Evolutionary conservation across 2,888 invertebrate genomes (phyloP).

Genomic region (Molanna angustata): DNA sequence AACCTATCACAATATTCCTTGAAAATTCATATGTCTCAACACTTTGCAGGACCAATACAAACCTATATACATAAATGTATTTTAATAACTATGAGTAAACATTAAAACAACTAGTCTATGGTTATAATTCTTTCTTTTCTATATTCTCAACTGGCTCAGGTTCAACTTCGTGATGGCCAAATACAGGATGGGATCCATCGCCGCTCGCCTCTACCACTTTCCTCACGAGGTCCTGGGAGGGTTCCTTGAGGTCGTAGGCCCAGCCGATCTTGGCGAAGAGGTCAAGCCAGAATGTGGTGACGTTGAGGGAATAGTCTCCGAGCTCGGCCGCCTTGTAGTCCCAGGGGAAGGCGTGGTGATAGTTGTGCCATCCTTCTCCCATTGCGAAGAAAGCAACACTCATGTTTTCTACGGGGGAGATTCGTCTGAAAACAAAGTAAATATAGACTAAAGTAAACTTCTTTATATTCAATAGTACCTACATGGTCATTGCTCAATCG

Average conservation of each 20-base stretch:
- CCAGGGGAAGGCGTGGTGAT: slow-evolving; percentile 91
- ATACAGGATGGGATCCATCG: slow-evolving; percentile 41
- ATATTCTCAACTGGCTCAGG: too few relatives aligned
- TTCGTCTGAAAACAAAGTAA: slow-evolving; percentile 57
- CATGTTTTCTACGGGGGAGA: slow-evolving; percentile 77
- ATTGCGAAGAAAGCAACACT: slow-evolving; percentile 69
- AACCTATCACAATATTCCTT: too few relatives aligned
- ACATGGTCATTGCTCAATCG: too few relatives aligned
- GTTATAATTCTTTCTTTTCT: slow-evolving; percentile 3
- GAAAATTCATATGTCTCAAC: too few relatives aligned
- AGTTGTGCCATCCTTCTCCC: slow-evolving; percentile 94
- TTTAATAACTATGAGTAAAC: too few relatives aligned
- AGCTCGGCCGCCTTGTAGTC: slow-evolving; percentile 90
- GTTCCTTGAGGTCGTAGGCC: slow-evolving; percentile 74
- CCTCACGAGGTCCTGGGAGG: slow-evolving; percentile 55
- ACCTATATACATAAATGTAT: too few relatives aligned
- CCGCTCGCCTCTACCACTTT: slow-evolving; percentile 56
- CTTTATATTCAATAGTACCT: too few relatives aligned
- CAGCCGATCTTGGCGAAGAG: slow-evolving; percentile 68
- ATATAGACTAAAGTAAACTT: too few relatives aligned
- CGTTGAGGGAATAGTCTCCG: slow-evolving; percentile 62
- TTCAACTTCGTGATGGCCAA: slow-evolving; percentile 14
- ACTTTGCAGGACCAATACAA: too few relatives aligned
- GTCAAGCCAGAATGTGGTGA: slow-evolving; percentile 69
- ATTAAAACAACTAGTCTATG: too few relatives aligned